Base-by-base conservation (phyloP, 2,113 vertebrate species). In the Zootoca vivipara region DNA sequence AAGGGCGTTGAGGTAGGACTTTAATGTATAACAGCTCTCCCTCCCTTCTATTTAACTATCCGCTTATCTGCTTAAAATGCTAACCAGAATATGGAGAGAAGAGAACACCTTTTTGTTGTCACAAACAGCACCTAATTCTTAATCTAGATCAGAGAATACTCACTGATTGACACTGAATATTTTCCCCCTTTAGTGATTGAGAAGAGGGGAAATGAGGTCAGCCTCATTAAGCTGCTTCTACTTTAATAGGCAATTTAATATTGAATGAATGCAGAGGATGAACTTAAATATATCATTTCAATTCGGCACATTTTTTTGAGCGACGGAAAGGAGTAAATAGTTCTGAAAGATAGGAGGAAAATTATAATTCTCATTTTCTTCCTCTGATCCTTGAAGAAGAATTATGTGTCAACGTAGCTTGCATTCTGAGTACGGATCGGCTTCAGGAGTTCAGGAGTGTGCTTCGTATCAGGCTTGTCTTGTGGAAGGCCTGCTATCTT, bases 211-310 rank as follows among this genome's bases (percentile, higher is more conserved):
- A 85, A 15, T 0, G 58, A 67, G 46, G 77, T 86, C 58, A 74
- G 42, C 78, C 78, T 94, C 89, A 85, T 90, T 92, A 82, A 92
- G 87, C 88, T 79, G 81, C 89, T 38, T 10, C 85, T 91, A 85
- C n/a, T 89, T 94, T 91, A 90, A 90, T 58, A 72, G 87, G 78
- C 78, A 91, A 92, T 92, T 90, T 92, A 91, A 89, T 87, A 85
- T 1, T 7, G 90, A 82, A 81, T 35, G 58, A 92, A 93, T 26
- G 73, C 62, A 89, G 86, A 72, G 82, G 74, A 30, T 18, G 28
- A 92, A 89, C 80, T 74, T 85, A 40, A 90, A 94, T 92, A 93
- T 87, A 90, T 79, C 90, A 87, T 0, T 91, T 87, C 1, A 0
- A 87, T 81, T 88, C 79, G 67, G 85, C 69, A 74, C 69, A 38